A percentile compares a stretch with the other conserved stretches of the same genome.
Conservation (phyloP, 2,113 vertebrate species). For the Raja brachyura region DNA sequence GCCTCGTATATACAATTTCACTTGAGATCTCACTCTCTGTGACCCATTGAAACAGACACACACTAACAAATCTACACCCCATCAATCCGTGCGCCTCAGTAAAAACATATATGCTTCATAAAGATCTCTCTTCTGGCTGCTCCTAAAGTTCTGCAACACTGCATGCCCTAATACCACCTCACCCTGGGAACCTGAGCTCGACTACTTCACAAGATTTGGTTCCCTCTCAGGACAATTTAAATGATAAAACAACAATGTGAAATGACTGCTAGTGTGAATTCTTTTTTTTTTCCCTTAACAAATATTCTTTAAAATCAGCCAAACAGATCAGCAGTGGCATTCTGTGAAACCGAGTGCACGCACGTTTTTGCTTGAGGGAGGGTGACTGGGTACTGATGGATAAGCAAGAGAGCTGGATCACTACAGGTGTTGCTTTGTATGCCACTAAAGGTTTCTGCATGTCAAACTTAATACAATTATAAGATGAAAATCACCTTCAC, state of each 20-base stretch:
- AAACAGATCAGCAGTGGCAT: neutral
- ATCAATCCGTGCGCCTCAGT: conserved; percentile 93
- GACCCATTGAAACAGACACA: conserved; percentile 2
- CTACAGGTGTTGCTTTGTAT: neutral
- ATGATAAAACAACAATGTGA: conserved; percentile 56
- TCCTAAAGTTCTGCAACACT: conserved; percentile 61
- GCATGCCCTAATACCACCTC: conserved; percentile 58
- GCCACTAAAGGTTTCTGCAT: conserved; percentile 58
- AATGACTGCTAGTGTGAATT: conserved; percentile 56
- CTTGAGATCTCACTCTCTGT: neutral
- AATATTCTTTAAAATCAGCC: conserved; percentile 17
- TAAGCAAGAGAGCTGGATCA: neutral
- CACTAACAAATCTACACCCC: conserved; percentile 51
- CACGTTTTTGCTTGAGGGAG: neutral
- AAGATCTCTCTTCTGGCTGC: conserved; percentile 75
- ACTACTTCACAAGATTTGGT: conserved; percentile 65
- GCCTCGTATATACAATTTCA: neutral
- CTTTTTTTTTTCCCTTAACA: neutral
- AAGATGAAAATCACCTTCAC: conserved; percentile 79
- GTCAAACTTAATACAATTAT: conserved; percentile 78
- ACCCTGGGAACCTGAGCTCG: conserved; percentile 63
- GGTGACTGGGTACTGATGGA: neutral
- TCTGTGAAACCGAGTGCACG: neutral
- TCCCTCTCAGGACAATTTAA: conserved; percentile 63
- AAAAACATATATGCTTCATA: conserved; percentile 68